Evolutionary conservation across 2,797 vertebrate species (phyloP).

Genomic region (Tympanoctomys barrerae): DNA sequence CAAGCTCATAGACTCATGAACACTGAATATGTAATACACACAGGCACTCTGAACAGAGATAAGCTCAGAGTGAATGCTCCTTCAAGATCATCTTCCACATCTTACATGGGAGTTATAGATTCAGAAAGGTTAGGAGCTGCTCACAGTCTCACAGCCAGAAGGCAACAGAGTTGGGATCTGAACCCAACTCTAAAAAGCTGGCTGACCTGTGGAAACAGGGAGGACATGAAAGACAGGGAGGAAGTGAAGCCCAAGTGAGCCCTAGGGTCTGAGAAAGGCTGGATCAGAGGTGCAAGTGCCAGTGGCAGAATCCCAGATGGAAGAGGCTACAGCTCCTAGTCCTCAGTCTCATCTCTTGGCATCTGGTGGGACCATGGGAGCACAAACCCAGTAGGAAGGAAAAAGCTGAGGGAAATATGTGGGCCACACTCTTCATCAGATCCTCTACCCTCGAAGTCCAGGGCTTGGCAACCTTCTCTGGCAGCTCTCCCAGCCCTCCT

Average conservation of each 20-base stretch:
- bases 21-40: background rate
- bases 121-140: slow-evolving; percentile 38
- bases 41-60: background rate
- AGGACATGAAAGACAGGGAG: background rate
- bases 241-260: background rate
- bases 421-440: background rate
- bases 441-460: background rate
- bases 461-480: background rate
- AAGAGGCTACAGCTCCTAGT: background rate
- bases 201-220: background rate
- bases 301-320: background rate
- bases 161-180: background rate
- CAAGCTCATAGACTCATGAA: background rate
- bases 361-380: background rate
- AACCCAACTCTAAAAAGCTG: slow-evolving; percentile 45
- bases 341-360: background rate
- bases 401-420: background rate
- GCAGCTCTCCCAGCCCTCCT: background rate
- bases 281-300: background rate
- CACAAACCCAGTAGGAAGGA: background rate
- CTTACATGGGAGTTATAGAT: background rate
- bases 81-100: background rate
- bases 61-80: background rate
- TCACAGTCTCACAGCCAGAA: background rate
- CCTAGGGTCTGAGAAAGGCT: background rate